phyloP scores from a whole-genome alignment of 2,797 vertebrate species.

The Sebastes miniatus region DNA sequence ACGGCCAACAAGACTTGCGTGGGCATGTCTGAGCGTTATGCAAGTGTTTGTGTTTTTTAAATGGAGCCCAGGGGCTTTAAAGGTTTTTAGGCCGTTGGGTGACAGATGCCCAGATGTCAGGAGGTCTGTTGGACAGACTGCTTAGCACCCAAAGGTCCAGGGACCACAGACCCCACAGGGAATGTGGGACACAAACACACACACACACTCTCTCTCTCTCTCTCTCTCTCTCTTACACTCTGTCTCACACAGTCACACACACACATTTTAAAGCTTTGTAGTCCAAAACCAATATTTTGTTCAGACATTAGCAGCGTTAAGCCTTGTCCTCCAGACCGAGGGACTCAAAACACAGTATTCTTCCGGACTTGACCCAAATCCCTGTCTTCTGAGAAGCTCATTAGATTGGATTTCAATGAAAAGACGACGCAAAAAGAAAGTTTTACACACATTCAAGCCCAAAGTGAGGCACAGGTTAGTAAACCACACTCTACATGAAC shows the following conservation, averaged over 20 bases:
- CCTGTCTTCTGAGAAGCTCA: slow-evolving; percentile 4
- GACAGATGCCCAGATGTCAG: slow-evolving; percentile 53
- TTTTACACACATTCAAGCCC: neutral
- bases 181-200: slow-evolving; percentile 20
- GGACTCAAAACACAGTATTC: slow-evolving; percentile 19
- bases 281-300: slow-evolving; percentile 7
- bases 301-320: slow-evolving; percentile 8
- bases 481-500: neutral
- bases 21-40: slow-evolving; percentile 16
- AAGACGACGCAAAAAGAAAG: neutral
- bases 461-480: neutral
- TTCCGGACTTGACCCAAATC: slow-evolving; percentile 36
- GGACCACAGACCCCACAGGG: slow-evolving; percentile 30
- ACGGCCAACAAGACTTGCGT: neutral
- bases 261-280: slow-evolving; percentile 5
- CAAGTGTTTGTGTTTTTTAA: slow-evolving; percentile 48
- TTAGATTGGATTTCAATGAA: slow-evolving; percentile 17
- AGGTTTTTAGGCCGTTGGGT: slow-evolving; percentile 41
- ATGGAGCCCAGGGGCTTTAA: slow-evolving; percentile 45
- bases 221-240: neutral
- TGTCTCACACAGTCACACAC: neutral
- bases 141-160: slow-evolving; percentile 58
- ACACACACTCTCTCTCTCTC: neutral
- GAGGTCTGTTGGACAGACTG: slow-evolving; percentile 41
- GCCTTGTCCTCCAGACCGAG: slow-evolving; percentile 12